Evolutionary conservation across 2,113 vertebrate species (phyloP), one percentile per base, ranked within the genome.

Genomic region (Odontesthes bonariensis): DNA sequence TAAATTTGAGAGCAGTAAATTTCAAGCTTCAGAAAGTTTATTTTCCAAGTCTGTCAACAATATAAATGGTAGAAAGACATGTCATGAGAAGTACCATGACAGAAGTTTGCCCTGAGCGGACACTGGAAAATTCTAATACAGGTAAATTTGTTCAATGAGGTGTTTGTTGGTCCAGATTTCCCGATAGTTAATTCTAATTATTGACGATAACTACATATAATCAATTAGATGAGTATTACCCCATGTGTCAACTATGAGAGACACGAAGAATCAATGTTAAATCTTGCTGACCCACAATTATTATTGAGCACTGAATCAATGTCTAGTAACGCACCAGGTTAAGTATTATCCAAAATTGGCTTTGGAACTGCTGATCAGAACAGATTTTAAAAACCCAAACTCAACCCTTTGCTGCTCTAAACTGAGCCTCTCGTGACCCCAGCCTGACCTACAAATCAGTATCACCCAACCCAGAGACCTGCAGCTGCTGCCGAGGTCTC

Each of bases 1-100:
- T 84, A 72, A 78, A 88, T 78, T 38, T 80, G 66, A 75, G 22
- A 8, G 78, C 55, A 71, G 65, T 81, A 82, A 46, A 89, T 78
- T 75, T 64, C 10, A 54, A 75, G 67, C 20, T 42, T 69, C 31
- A 66, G 46, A 76, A 63, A 64, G 44, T 62, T 53, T 71, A 55
- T 76, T 88, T 86, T 77, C 67, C 56, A 72, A 64, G 64, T 81
- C 27, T 51, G 68, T 82, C 23, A 59, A 44, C 69, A 79, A 44
- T 60, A 62, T 32, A 73, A 71, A 51, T 5, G 9, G 5, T 44
- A 44, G 12, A 44, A 23, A 52, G 19, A 54, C n/a, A 42, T 72
- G 69, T 11, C 27, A 27, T 8, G 38, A 67, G 60, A 71, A 82
- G 76, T 61, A 57, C 35, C 73, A 38, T 16, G 83, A 42, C 74